Conservation (phyloP, 1,140 invertebrate species). For the Cyrtorhinus lividipennis region DNA sequence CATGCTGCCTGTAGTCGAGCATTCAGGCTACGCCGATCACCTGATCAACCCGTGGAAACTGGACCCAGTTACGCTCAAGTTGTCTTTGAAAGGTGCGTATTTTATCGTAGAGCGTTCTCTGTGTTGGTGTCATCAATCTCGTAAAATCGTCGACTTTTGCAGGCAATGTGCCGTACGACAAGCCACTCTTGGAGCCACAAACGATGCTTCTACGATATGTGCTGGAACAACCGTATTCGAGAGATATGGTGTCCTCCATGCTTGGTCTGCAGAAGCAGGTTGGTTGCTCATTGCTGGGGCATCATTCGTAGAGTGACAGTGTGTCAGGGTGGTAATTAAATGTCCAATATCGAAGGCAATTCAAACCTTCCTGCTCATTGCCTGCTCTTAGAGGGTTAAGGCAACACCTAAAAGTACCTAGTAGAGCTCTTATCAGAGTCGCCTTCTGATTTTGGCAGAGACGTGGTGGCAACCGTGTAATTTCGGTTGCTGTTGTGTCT, state of each 20-base stretch:
- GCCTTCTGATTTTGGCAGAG: too few relatives aligned
- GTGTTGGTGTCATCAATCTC: neutral
- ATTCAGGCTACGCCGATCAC: constrained; percentile 75
- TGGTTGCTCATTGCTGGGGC: too few relatives aligned
- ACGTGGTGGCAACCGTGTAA: too few relatives aligned
- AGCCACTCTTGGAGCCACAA: constrained; percentile 79
- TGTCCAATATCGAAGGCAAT: neutral
- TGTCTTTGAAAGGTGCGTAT: constrained; percentile 50
- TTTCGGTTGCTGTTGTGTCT: too few relatives aligned
- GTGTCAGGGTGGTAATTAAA: too few relatives aligned
- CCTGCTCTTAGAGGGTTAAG: neutral
- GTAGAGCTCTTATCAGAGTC: too few relatives aligned
- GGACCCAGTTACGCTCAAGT: constrained; percentile 71
- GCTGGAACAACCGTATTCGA: constrained; percentile 85
- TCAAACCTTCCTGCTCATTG: neutral
- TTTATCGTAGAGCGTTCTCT: neutral
- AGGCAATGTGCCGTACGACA: constrained; percentile 80
- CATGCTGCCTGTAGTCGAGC: constrained; percentile 86
- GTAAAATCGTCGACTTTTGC: neutral
- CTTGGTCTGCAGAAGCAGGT: constrained; percentile 81
- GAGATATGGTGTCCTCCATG: constrained; percentile 93
- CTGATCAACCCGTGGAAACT: constrained; percentile 84
- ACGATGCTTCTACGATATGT: constrained; percentile 76
- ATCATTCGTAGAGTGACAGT: neutral
- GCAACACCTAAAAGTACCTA: too few relatives aligned